A percentile compares a stretch with the other conserved stretches of the same genome.
Evolutionary conservation across 2,888 invertebrate species (phyloP).

Genomic region (Drosophila tanythrix): DNA sequence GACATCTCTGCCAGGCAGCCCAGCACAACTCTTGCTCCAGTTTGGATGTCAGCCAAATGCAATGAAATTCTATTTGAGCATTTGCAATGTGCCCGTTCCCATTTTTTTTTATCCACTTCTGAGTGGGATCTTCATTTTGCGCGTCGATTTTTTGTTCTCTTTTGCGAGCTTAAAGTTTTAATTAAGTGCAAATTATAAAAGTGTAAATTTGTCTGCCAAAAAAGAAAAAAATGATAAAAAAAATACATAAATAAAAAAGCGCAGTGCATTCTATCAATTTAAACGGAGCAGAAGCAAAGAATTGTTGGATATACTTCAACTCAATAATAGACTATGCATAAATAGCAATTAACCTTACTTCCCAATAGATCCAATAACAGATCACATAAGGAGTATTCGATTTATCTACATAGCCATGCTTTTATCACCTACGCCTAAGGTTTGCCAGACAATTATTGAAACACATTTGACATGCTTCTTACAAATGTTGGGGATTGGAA

Average conservation of each 20-base stretch:
- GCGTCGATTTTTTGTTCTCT: conserved; percentile 28
- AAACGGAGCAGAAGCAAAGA: not conserved
- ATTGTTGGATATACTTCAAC: not conserved
- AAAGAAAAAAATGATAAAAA: conserved; percentile 8
- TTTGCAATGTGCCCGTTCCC: conserved; percentile 52
- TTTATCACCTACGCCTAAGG: not conserved
- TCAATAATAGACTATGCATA: not conserved
- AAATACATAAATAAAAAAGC: conserved; percentile 17
- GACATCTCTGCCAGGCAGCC: conserved; percentile 24
- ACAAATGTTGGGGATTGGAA: conserved; percentile 39
- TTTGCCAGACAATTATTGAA: conserved; percentile 57
- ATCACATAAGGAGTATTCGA: not conserved
- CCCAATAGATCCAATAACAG: not conserved
- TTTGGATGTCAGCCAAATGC: conserved; percentile 71
- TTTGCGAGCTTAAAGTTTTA: conserved; percentile 60
- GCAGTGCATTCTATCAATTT: not conserved
- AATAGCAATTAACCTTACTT: not conserved
- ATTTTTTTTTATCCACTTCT: conserved; percentile 6
- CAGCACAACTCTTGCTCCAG: conserved; percentile 37
- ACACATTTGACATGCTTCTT: conserved; percentile 58
- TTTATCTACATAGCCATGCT: not conserved
- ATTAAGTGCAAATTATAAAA: conserved; percentile 79
- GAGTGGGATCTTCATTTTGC: conserved; percentile 49
- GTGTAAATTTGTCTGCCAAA: conserved; percentile 52
- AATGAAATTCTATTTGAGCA: conserved; percentile 77